Conservation (phyloP, 92 coral and sea anemone species). For the Phymanthus crucifer region DNA sequence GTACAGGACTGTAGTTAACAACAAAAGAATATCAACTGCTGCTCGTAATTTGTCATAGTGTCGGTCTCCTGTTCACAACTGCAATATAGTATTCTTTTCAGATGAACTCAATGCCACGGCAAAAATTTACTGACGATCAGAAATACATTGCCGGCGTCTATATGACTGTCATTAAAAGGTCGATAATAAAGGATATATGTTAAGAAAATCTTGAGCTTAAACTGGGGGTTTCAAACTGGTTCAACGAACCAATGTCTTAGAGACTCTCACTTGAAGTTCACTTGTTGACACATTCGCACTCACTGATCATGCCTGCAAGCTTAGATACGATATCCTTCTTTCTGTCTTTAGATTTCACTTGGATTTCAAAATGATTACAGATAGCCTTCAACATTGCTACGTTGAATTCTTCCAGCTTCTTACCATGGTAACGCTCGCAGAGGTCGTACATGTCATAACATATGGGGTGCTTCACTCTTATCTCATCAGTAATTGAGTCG, state of each 20-base stretch:
- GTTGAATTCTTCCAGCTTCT: constrained; percentile 45
- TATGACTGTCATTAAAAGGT: background rate
- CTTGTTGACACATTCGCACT: constrained; percentile 15
- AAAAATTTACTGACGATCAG: too few relatives aligned
- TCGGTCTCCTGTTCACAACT: too few relatives aligned
- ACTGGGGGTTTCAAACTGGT: too few relatives aligned
- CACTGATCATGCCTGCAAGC: constrained; percentile 7
- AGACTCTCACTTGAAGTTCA: background rate
- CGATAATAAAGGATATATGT: too few relatives aligned
- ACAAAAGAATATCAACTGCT: too few relatives aligned
- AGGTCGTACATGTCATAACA: constrained; percentile 53
- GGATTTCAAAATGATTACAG: constrained; percentile 47
- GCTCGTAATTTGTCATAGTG: too few relatives aligned
- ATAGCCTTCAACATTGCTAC: constrained; percentile 53
- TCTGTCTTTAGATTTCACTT: constrained; percentile 14
- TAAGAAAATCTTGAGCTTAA: background rate
- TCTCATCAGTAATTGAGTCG: constrained; percentile 19
- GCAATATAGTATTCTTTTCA: too few relatives aligned
- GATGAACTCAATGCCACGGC: background rate
- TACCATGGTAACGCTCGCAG: constrained; percentile 46
- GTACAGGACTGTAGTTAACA: too few relatives aligned
- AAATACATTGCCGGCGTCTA: background rate
- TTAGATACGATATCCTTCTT: background rate
- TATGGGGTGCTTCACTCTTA: constrained; percentile 52
- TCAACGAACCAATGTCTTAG: too few relatives aligned